These are phyloP conservation scores for Ypsolopha sequella DNA, from an alignment of 2,888 invertebrate species.

Conservation along the genomic window DNA sequence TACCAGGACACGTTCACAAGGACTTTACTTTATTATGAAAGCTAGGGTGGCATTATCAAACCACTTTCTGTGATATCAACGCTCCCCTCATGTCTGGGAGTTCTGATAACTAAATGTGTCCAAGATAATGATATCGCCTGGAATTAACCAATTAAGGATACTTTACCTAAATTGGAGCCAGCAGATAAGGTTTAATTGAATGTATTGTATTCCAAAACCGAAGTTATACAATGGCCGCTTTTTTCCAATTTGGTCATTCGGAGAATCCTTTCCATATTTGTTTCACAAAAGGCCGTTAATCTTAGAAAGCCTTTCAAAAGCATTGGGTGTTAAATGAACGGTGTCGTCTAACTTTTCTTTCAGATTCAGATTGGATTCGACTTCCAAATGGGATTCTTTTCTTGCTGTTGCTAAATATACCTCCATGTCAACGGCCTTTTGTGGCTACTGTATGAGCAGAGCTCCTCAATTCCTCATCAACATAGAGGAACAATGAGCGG, in stretches of 20 bases:
- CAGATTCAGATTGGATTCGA: neutral
- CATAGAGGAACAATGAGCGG: constrained; percentile 62
- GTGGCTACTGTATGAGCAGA: constrained; percentile 29
- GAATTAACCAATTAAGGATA: constrained; percentile 1
- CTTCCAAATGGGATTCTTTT: neutral
- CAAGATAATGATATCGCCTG: neutral
- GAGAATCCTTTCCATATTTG: neutral
- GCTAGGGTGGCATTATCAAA: neutral
- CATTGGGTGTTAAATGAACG: neutral
- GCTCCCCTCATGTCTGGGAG: neutral
- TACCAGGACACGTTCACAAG: neutral
- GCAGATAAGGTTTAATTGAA: constrained; percentile 17
- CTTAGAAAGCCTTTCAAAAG: neutral
- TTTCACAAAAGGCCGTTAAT: neutral
- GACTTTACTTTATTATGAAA: neutral
- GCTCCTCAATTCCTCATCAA: constrained; percentile 44
- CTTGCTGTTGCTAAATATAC: constrained; percentile 28
- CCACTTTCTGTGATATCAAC: neutral
- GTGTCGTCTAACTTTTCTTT: neutral
- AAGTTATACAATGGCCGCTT: neutral
- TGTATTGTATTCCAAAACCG: constrained; percentile 10
- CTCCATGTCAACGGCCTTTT: constrained; percentile 45
- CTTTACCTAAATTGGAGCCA: neutral
- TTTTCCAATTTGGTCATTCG: neutral
- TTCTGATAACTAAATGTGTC: neutral